Evolutionary conservation across 2,888 invertebrate genomes (phyloP), one percentile per base, ranked within the genome.

Genomic region (Phorcus lineatus): DNA sequence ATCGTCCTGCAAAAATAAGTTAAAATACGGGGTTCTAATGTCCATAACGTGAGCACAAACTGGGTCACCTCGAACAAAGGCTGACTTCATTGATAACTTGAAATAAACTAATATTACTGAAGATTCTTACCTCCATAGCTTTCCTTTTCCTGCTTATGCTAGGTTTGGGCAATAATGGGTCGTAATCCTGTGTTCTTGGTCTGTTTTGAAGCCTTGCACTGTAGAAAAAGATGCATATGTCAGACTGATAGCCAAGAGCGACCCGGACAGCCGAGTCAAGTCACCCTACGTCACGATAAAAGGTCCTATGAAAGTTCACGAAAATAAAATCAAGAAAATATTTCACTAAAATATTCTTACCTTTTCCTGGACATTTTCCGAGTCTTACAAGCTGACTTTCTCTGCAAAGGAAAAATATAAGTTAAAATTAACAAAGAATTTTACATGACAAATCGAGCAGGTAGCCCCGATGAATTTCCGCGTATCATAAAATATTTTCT

Each of bases 281-380:
- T 4, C 19, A 28, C 31, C 40, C n/a, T 19, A 76, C 57, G 54
- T 76, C 57, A 54, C 31, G 24, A 55, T 76, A 53, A 19, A 52
- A 74, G 53, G 52, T 40, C 47, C n/a, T 47, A 52, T 3, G 6
- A 76, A 55, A 6, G 54, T 55, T 24, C 47, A 16, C 16, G n/a
- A 62, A 66, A 57, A 40, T 66, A 31, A 31, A 62, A 0, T 22
- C 40, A 54, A 57, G n/a, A 74, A 70, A 81, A 75, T 62, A 24
- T 52, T 74, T 47, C 47, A 6, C 13, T 31, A 19, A 80, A 78
- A 77, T 67, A 77, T 75, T 62, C 85, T 82, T 82, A 90, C 89
- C 89, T 88, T 88, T 88, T 89, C 84, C 89, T 88, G 31, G 87
- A 87, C 89, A 90, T 90, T 75, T 80, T 88, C 78, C 77, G 76